Conservation (phyloP, 1,140 invertebrate species). For the Drosophila suzukii region DNA sequence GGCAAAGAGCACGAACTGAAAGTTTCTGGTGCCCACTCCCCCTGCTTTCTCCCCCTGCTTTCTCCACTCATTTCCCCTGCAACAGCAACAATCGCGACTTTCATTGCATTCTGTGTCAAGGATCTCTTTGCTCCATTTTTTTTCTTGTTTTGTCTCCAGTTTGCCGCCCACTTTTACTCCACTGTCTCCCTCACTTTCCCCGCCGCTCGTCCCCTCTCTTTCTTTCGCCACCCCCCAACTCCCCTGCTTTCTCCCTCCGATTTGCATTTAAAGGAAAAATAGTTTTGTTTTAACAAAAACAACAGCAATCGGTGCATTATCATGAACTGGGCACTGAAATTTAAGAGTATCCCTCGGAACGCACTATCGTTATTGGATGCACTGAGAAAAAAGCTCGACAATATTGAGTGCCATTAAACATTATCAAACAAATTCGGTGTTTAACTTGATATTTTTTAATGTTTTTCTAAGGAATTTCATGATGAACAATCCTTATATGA, state of each 20-base stretch:
- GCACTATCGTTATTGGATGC: constrained; percentile 28
- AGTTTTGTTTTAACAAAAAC: constrained; percentile 32
- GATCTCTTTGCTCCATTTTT: constrained; percentile 46
- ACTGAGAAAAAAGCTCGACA: background rate
- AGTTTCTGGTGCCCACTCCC: constrained; percentile 8
- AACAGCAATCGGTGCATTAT: background rate
- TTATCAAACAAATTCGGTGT: no score
- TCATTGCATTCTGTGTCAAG: constrained; percentile 51
- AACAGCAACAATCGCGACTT: constrained; percentile 33
- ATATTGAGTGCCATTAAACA: no score
- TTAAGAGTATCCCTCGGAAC: constrained; percentile 34
- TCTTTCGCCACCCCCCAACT: background rate
- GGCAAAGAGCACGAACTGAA: constrained; percentile 26
- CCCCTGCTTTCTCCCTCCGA: constrained; percentile 25
- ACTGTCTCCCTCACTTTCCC: background rate
- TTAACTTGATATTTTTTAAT: no score
- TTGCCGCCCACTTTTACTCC: constrained; percentile 1
- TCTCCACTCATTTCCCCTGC: constrained; percentile 1
- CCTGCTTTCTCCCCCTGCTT: background rate
- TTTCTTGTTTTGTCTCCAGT: constrained; percentile 11
- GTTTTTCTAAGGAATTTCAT: no score
- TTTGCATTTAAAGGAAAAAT: constrained; percentile 64
- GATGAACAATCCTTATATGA: no score
- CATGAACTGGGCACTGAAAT: constrained; percentile 50
- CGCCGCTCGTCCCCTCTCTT: background rate